Evolutionary conservation across 2,797 vertebrate genomes (phyloP).

Genomic region (Hippoglossus hippoglossus): DNA sequence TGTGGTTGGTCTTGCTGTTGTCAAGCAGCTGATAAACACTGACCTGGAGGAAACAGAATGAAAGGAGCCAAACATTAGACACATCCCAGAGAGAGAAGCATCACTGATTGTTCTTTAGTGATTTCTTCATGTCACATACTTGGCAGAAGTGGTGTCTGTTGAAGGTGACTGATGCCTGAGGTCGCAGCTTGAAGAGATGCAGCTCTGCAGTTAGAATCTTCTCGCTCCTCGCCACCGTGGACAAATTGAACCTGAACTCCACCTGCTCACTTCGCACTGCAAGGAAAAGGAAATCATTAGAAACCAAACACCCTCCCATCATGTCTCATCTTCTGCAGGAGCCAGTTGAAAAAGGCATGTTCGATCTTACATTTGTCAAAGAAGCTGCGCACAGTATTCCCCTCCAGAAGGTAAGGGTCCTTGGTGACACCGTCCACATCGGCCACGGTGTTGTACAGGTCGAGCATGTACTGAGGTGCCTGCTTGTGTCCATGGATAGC

Average conservation of each 20-base stretch:
- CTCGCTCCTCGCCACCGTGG: constrained; percentile 87
- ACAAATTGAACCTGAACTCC: constrained; percentile 89
- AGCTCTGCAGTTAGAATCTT: constrained; percentile 91
- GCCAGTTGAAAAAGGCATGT: neutral
- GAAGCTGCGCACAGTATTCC: constrained; percentile 94
- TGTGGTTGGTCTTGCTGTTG: constrained; percentile 67
- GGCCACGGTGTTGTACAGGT: constrained; percentile 91
- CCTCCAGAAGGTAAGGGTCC: constrained; percentile 88
- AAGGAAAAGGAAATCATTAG: constrained; percentile 14
- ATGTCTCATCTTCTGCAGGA: fast-evolving
- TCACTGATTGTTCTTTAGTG: neutral
- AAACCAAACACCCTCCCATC: neutral
- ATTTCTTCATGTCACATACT: constrained; percentile 37
- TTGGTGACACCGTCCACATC: constrained; percentile 91
- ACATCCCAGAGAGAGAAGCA: neutral
- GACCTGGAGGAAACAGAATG: constrained; percentile 78
- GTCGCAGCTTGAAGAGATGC: constrained; percentile 90
- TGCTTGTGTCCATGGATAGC: constrained; percentile 81
- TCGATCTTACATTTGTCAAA: constrained; percentile 89
- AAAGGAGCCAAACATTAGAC: neutral
- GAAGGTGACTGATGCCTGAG: constrained; percentile 65
- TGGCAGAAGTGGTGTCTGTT: constrained; percentile 86
- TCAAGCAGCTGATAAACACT: constrained; percentile 90
- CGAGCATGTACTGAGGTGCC: constrained; percentile 94
- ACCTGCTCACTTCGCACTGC: constrained; percentile 86